A percentile compares a stretch with the other conserved stretches of the same genome.
phyloP scores from a whole-genome alignment of 1,140 invertebrate genomes.

The Probaryconus sp. region DNA sequence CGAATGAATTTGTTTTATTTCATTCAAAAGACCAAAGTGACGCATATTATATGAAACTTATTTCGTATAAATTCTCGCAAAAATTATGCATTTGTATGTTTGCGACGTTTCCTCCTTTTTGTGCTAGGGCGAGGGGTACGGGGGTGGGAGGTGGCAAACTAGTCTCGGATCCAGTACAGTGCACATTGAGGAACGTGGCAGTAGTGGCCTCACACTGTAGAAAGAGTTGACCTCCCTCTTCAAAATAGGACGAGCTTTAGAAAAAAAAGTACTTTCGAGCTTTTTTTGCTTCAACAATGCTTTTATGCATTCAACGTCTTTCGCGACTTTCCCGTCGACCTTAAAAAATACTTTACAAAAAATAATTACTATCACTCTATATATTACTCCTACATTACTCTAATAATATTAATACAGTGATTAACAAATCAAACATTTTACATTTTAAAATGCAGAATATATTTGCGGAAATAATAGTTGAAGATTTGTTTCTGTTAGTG shows the following conservation, averaged over 20 bases:
- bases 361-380: no score
- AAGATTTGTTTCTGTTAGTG: no score
- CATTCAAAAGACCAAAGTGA: constrained; percentile 21
- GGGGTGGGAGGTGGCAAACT: constrained; percentile 24
- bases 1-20: constrained; percentile 7
- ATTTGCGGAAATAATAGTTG: no score
- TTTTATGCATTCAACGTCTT: constrained; percentile 26
- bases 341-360: constrained; percentile 17
- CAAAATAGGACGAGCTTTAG: constrained; percentile 40
- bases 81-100: constrained; percentile 40
- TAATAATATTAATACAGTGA: no score
- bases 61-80: constrained; percentile 27
- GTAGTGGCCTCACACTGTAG: constrained; percentile 26
- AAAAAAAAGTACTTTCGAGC: constrained; percentile 37
- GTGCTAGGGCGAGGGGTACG: constrained; percentile 9
- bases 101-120: constrained; percentile 22
- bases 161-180: constrained; percentile 31
- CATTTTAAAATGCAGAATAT: no score
- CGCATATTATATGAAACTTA: constrained; percentile 23
- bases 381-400: no score
- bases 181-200: constrained; percentile 28
- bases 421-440: no score
- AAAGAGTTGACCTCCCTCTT: constrained; percentile 36
- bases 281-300: constrained; percentile 37
- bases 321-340: constrained; percentile 18